Evolutionary conservation across 2,113 vertebrate genomes (phyloP), one percentile per base, ranked within the genome.

Genomic region (Progne subis): DNA sequence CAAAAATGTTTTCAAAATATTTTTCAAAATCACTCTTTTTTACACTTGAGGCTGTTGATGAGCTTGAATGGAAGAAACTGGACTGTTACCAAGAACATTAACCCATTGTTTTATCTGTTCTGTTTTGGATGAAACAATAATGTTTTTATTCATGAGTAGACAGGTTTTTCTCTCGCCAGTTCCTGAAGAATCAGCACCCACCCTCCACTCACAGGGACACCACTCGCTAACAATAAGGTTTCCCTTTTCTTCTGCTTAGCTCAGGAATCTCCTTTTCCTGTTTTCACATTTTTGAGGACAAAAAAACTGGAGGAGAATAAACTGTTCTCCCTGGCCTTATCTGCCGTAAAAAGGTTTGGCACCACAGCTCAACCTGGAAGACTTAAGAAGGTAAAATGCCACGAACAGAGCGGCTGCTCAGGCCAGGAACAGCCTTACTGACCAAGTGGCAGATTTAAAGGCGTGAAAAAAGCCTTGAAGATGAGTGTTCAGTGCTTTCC

Each of bases 191-290:
- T n/a, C 31, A 69, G 50, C 74, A 87, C 55, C 59, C 46, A 55
- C 34, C 10, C 23, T 91, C 43, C 26, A 14, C 34, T 94, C 52
- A 37, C 53, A 49, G 57, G 65, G 57, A 53, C 55, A 75, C 41
- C 53, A 37, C 31, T 67, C 1, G 2, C 52, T 75, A 90, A 90
- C 64, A 92, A 57, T 76, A 84, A 88, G 69, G 24, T 86, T 95
- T 95, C 69, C 72, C 69, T 93, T 95, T 88, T 61, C 88, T 86
- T 49, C 65, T 86, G 70, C 69, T 86, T 61, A 69, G 82, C 68
- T 88, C 65, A 79, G 85, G 31, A 86, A 26, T 81, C 71, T 74
- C 60, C 68, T 96, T 92, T 94, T 94, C 93, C 90, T 69, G 53
- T 92, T 92, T 95, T 88, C 69, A 57, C 49, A 10, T 90, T 92